Evolutionary conservation across 2,888 invertebrate species (phyloP).

Genomic region (Euproctis similis): DNA sequence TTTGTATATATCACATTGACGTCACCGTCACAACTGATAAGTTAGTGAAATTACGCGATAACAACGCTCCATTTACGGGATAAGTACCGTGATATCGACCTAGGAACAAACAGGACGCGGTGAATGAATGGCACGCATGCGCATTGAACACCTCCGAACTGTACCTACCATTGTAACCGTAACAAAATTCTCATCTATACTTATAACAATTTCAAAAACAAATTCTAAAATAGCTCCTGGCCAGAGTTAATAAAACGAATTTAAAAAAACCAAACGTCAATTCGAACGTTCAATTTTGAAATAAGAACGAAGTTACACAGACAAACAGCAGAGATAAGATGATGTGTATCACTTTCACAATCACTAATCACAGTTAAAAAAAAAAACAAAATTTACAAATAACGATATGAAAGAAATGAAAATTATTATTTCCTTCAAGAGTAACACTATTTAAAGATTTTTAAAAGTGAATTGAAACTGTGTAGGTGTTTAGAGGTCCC

Average conservation of each 20-base stretch:
- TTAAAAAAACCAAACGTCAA: not conserved
- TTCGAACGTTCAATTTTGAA: conserved; percentile 1
- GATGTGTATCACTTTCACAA: conserved; percentile 6
- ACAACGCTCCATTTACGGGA: conserved; percentile 23
- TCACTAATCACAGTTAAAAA: conserved; percentile 2
- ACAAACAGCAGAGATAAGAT: conserved; percentile 4
- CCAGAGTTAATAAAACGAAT: not conserved
- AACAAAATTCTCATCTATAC: conserved; percentile 5
- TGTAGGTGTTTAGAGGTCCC: conserved; percentile 31
- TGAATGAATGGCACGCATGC: conserved; percentile 52
- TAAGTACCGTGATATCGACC: conserved; percentile 34
- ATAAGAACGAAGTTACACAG: conserved; percentile 10
- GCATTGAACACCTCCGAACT: conserved; percentile 19
- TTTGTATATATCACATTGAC: too few relatives aligned
- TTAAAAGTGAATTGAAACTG: conserved; percentile 8
- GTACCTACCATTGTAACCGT: conserved; percentile 13
- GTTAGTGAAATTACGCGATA: too few relatives aligned
- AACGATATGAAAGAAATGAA: not conserved
- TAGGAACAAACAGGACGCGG: conserved; percentile 25
- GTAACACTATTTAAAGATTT: conserved; percentile 3
- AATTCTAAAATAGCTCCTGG: not conserved
- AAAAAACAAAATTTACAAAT: not conserved
- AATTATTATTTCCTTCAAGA: conserved; percentile 9
- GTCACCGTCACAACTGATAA: too few relatives aligned
- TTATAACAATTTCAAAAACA: not conserved